Evolutionary conservation across 2,797 vertebrate genomes (phyloP).

Genomic region (Sebastes steindachneri): DNA sequence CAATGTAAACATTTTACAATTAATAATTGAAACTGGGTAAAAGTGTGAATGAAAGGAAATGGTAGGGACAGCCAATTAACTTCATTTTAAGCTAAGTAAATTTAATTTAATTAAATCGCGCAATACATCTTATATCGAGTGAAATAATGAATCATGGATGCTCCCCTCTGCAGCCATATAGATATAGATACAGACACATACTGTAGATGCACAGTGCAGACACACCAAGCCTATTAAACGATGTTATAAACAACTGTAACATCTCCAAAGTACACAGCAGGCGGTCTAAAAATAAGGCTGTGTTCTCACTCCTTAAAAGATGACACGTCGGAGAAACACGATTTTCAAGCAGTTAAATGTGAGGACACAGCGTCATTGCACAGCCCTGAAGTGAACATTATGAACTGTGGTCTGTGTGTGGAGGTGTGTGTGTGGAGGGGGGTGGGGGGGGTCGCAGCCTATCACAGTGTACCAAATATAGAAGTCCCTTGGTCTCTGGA

Average conservation of each 20-base stretch:
- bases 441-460: neutral
- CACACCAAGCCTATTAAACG: neutral
- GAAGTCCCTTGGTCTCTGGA: slow-evolving; percentile 56
- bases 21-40: neutral
- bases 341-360: slow-evolving; percentile 18
- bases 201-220: neutral
- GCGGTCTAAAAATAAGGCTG: neutral
- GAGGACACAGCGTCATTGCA: slow-evolving; percentile 13
- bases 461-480: slow-evolving; percentile 63
- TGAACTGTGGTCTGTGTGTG: neutral
- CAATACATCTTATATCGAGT: neutral
- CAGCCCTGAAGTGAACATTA: slow-evolving; percentile 16
- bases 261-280: neutral
- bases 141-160: neutral
- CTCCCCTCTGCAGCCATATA: neutral
- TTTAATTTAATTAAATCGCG: neutral
- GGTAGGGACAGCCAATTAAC: neutral
- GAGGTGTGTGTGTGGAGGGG: neutral
- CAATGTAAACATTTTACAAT: neutral
- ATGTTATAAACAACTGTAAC: neutral
- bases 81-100: neutral
- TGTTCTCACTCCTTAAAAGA: neutral
- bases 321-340: neutral
- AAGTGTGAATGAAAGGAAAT: neutral
- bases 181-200: neutral